Percentiles rank a stretch among this genome's conserved stretches.
Conservation (phyloP, 53 echinoderm and acorn worm genomes). For the Echinometra lucunter region DNA sequence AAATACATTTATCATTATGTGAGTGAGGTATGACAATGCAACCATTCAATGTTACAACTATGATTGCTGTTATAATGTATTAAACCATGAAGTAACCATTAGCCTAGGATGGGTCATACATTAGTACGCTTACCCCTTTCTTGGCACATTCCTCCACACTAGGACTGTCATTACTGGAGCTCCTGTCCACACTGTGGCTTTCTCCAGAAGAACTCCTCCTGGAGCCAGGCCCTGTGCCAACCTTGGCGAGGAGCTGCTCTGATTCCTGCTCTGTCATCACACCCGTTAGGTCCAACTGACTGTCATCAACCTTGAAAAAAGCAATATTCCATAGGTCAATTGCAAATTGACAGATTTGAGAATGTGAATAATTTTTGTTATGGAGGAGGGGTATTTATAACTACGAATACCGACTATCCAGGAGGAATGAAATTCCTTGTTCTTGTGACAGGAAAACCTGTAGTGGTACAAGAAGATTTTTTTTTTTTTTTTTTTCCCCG, state of each 20-base stretch:
- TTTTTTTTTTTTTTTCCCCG: too few relatives aligned
- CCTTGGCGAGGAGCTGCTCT: conserved; percentile 68
- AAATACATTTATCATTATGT: too few relatives aligned
- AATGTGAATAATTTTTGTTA: background rate
- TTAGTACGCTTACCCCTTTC: conserved; percentile 92
- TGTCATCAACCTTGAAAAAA: conserved; percentile 54
- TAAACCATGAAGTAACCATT: too few relatives aligned
- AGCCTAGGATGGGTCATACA: too few relatives aligned
- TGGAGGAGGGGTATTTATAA: background rate
- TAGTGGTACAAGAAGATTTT: too few relatives aligned
- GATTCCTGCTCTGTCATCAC: conserved; percentile 64
- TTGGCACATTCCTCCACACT: conserved; percentile 89
- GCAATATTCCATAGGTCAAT: background rate
- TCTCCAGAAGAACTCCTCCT: conserved; percentile 87
- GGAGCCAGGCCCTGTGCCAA: conserved; percentile 63
- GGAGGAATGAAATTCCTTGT: too few relatives aligned
- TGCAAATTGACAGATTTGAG: too few relatives aligned
- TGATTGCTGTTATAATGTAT: too few relatives aligned
- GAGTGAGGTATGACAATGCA: too few relatives aligned
- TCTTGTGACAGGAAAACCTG: too few relatives aligned
- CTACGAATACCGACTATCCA: too few relatives aligned
- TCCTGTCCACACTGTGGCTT: conserved; percentile 85
- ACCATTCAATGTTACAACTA: too few relatives aligned
- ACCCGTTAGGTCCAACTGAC: conserved; percentile 71
- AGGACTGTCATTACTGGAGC: conserved; percentile 91